A percentile compares a stretch with the other conserved stretches of the same genome.
Evolutionary conservation across 2,797 vertebrate species (phyloP).

Genomic region (Acrocephalus scirpaceus): DNA sequence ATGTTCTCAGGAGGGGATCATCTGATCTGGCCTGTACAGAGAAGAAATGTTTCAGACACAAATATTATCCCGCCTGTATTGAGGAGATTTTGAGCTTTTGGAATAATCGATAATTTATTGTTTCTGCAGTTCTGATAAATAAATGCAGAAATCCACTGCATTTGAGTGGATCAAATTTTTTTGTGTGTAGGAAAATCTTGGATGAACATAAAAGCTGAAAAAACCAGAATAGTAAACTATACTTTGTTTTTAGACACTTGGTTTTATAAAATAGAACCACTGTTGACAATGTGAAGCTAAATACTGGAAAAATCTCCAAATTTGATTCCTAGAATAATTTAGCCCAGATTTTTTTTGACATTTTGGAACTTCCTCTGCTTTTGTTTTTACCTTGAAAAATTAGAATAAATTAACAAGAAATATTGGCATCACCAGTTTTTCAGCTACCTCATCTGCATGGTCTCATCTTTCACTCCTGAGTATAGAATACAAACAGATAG

Average conservation of each 20-base stretch:
- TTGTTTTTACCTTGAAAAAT: neutral
- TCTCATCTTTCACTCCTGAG: neutral
- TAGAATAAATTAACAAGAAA: neutral
- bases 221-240: accelerated
- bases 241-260: neutral
- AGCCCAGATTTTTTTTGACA: neutral
- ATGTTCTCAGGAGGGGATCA: neutral
- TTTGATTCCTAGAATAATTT: neutral
- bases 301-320: neutral
- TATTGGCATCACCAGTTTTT: neutral
- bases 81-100: neutral
- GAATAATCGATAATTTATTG: neutral
- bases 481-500: neutral
- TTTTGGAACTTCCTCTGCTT: neutral
- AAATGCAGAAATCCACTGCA: neutral
- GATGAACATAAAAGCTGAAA: neutral
- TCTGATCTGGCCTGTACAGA: neutral
- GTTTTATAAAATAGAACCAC: neutral
- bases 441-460: neutral
- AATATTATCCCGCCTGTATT: neutral
- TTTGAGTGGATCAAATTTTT: neutral
- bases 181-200: neutral
- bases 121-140: neutral
- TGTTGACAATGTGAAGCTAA: neutral
- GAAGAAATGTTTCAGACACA: neutral